Evolutionary conservation across 1,140 invertebrate genomes (phyloP).

Genomic region (Saccostrea glomerata): DNA sequence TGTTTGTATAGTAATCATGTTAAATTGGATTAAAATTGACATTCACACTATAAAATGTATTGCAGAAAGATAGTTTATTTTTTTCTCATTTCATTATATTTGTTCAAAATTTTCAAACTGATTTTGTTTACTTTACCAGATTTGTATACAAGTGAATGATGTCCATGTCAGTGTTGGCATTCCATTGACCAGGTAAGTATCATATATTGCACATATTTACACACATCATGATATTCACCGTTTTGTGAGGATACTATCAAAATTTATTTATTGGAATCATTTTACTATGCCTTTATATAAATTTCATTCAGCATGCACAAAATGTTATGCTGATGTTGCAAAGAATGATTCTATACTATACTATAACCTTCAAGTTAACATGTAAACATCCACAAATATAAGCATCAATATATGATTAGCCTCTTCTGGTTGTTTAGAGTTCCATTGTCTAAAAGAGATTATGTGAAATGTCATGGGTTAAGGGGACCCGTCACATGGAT

Average conservation of each 20-base stretch:
- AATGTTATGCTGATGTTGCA: too few species aligned
- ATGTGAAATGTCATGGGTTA: conserved; percentile 14
- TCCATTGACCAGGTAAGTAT: background rate
- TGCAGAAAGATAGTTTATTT: too few species aligned
- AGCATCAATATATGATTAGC: too few species aligned
- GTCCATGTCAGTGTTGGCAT: background rate
- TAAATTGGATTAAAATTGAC: too few species aligned
- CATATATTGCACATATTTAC: background rate
- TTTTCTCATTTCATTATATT: background rate
- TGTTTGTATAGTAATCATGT: background rate
- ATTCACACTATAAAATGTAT: too few species aligned
- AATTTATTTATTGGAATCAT: background rate
- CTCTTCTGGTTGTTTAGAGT: background rate
- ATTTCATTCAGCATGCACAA: too few species aligned
- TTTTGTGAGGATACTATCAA: background rate
- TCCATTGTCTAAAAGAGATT: background rate
- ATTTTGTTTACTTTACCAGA: background rate
- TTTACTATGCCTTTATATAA: too few species aligned
- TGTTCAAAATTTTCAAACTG: background rate
- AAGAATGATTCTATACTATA: too few species aligned
- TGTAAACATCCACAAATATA: too few species aligned
- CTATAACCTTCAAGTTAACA: too few species aligned
- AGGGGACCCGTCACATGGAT: conserved; percentile 9
- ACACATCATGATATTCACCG: background rate
- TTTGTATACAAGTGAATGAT: background rate